Conservation (phyloP, 2,113 vertebrate genomes). For the Hydrochoerus hydrochaeris region DNA sequence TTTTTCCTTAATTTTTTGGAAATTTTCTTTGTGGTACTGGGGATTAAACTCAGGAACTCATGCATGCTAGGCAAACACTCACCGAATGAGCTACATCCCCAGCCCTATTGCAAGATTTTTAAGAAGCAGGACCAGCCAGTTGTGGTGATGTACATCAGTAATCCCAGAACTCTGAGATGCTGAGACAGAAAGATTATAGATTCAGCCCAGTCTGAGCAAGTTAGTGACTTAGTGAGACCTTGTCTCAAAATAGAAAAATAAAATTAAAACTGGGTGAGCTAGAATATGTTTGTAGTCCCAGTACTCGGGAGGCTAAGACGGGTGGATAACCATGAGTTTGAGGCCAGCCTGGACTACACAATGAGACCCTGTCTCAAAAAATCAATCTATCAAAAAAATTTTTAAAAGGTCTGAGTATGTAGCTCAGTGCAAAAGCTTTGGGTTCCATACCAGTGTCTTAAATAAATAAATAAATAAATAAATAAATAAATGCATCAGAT, state of each 20-base stretch:
- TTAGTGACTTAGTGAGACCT: background rate
- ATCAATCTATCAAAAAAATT: background rate
- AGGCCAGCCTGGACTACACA: background rate
- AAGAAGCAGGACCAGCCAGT: conserved; percentile 16
- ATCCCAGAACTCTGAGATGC: background rate
- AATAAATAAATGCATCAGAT: background rate
- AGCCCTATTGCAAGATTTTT: background rate
- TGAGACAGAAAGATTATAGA: background rate
- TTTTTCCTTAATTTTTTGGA: background rate
- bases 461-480: background rate
- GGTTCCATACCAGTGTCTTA: background rate
- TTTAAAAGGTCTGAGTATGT: background rate
- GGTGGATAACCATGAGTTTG: background rate
- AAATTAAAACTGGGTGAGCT: background rate
- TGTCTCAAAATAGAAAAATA: background rate
- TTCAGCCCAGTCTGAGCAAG: background rate
- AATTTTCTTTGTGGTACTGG: background rate
- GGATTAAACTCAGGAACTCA: too few relatives aligned
- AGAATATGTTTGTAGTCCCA: background rate
- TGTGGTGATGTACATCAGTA: background rate
- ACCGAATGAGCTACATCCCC: background rate
- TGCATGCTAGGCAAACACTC: too few relatives aligned
- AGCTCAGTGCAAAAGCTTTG: background rate
- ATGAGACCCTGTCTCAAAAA: background rate
- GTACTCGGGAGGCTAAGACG: background rate